Evolutionary conservation across 2,888 invertebrate genomes (phyloP).

Genomic region (Xestia xanthographa): DNA sequence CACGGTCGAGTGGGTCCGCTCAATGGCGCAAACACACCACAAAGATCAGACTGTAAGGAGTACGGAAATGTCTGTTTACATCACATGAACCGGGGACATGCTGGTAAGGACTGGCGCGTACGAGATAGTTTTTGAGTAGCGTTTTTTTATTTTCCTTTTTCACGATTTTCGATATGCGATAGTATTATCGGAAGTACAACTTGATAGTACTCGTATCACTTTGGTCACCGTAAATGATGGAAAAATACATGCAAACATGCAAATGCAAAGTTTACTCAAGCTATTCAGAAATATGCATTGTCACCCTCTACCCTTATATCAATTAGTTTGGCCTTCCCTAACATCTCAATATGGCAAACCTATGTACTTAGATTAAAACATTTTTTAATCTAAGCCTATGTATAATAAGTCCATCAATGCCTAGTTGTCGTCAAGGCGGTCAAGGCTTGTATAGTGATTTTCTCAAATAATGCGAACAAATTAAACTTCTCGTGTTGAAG

Average conservation of each 20-base stretch:
- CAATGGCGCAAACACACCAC: constrained; percentile 66
- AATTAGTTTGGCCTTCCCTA: neutral
- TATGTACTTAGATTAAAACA: no score
- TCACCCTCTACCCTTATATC: neutral
- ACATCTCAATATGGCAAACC: neutral
- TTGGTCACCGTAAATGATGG: neutral
- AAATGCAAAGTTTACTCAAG: neutral
- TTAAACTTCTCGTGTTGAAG: no score
- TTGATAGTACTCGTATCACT: neutral
- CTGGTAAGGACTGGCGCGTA: constrained; percentile 39
- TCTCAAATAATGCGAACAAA: no score
- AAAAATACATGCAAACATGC: neutral
- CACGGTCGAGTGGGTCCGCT: constrained; percentile 56
- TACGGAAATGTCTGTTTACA: constrained; percentile 72
- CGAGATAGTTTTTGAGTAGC: neutral
- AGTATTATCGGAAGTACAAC: neutral
- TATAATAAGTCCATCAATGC: no score
- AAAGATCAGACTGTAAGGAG: constrained; percentile 68
- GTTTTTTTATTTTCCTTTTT: neutral
- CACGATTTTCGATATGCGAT: neutral
- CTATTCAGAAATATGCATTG: neutral
- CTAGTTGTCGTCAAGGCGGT: no score
- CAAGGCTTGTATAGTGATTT: no score
- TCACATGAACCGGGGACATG: constrained; percentile 64
- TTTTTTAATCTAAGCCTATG: no score